phyloP scores from a whole-genome alignment of 2,797 vertebrate genomes.

The Psittacula derbiana region DNA sequence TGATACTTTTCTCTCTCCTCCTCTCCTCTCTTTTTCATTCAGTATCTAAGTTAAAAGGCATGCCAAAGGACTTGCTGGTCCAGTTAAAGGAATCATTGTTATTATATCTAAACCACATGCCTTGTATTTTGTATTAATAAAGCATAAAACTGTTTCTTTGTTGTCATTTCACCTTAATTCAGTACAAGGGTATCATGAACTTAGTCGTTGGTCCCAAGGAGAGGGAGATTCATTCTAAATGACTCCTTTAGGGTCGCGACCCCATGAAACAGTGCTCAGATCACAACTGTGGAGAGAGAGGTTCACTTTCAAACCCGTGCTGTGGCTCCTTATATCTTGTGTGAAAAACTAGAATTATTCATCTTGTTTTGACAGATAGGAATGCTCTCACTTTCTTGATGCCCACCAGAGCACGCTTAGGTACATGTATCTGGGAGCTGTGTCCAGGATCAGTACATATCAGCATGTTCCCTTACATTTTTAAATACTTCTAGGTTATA shows the following conservation, averaged over 20 bases:
- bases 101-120: not conserved
- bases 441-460: not conserved
- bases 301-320: not conserved
- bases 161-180: not conserved
- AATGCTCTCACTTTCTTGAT: not conserved
- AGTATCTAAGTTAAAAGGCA: not conserved
- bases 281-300: not conserved
- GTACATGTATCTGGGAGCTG: not conserved
- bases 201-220: not conserved
- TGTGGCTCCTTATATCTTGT: not conserved
- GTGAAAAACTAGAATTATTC: not conserved
- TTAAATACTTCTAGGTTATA: not conserved
- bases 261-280: fast-evolving
- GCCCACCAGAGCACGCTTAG: not conserved
- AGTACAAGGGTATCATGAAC: not conserved
- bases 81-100: not conserved
- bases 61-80: not conserved
- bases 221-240: not conserved
- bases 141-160: not conserved
- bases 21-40: not conserved
- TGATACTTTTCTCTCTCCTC: not conserved
- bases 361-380: not conserved
- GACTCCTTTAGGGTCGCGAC: not conserved
- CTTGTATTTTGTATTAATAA: not conserved
- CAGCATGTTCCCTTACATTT: not conserved